Conservation (phyloP, 2,797 vertebrate genomes). For the Gymnoscopelus braueri region DNA sequence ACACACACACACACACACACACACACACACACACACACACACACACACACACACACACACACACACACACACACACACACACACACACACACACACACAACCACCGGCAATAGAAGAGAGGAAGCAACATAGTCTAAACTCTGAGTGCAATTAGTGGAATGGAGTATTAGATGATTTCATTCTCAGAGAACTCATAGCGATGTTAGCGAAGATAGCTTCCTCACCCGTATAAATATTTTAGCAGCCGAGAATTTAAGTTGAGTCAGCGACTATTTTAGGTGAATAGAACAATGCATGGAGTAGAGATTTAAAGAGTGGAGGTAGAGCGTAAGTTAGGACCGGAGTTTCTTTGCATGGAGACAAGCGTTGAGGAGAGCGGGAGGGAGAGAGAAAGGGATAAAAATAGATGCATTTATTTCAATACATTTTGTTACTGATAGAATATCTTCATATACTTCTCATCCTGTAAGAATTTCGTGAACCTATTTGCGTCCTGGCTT, state of each 20-base stretch:
- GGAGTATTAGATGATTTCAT: conserved; percentile 56
- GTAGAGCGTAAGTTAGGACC: too few species aligned
- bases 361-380: not conserved
- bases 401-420: too few species aligned
- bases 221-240: conserved; percentile 76
- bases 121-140: conserved; percentile 2
- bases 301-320: conserved; percentile 29
- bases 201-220: conserved; percentile 60
- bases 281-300: conserved; percentile 21
- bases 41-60: too few species aligned
- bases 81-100: too few species aligned
- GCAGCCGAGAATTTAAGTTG: conserved; percentile 67
- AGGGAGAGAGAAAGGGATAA: not conserved
- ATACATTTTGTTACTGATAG: too few species aligned
- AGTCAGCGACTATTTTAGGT: conserved; percentile 72
- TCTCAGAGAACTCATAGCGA: conserved; percentile 48
- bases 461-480: too few species aligned
- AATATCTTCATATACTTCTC: too few species aligned
- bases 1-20: too few species aligned
- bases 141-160: conserved; percentile 26
- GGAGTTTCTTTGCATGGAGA: too few species aligned
- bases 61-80: too few species aligned
- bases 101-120: not conserved
- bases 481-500: too few species aligned
- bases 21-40: too few species aligned